phyloP scores from a whole-genome alignment of 64 coral and sea anemone genomes.

The Actinia equina region DNA sequence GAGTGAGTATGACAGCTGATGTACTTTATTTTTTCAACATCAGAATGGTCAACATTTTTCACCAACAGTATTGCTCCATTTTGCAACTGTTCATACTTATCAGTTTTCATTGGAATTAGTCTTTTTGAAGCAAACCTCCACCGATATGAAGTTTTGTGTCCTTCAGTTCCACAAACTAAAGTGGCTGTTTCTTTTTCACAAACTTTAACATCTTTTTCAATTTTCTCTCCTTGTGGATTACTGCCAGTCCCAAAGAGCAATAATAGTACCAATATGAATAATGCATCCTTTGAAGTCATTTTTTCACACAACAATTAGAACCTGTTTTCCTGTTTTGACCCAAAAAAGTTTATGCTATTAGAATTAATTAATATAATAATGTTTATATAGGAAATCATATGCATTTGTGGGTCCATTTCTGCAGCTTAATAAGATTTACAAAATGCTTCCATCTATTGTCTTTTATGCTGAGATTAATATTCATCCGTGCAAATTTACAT shows the following conservation, averaged over 20 bases:
- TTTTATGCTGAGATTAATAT: neutral
- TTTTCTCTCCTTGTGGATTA: neutral
- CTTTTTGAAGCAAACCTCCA: neutral
- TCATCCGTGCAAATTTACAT: neutral
- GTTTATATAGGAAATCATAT: too few relatives aligned
- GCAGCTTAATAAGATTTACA: too few relatives aligned
- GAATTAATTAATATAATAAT: neutral
- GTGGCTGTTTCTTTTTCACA: neutral
- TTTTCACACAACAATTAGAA: neutral
- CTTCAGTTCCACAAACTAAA: neutral
- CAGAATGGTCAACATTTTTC: neutral
- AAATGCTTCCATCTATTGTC: too few relatives aligned
- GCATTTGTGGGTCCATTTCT: too few relatives aligned
- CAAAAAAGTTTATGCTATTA: neutral
- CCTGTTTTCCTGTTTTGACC: conserved; percentile 8
- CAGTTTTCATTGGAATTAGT: neutral
- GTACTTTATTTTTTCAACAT: neutral
- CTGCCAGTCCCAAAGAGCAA: neutral
- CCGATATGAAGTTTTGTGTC: neutral
- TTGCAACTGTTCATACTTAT: neutral
- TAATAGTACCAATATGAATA: neutral
- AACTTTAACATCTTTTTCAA: neutral
- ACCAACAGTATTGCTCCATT: neutral
- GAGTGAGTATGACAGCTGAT: neutral
- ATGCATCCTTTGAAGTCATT: neutral